A percentile compares a stretch with the other conserved stretches of the same genome.
Conservation (phyloP, 2,113 vertebrate genomes). For the Petrocephalus zakoni region DNA sequence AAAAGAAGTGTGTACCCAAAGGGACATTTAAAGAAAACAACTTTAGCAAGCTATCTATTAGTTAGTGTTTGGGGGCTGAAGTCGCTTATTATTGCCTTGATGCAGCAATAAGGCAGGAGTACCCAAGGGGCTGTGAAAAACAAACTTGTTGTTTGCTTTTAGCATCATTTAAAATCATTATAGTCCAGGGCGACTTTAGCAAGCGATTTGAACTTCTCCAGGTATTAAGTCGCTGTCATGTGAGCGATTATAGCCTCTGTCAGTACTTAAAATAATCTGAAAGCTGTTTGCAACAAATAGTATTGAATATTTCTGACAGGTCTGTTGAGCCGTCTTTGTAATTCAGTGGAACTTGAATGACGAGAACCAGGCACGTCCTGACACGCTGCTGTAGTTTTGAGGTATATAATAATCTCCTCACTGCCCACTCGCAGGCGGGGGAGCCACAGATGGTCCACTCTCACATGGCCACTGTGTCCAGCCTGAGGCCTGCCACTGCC, state of each 20-base stretch:
- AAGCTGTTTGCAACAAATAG: not conserved
- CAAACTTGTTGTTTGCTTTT: not conserved
- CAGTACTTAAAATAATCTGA: not conserved
- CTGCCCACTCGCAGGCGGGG: slow-evolving; percentile 38
- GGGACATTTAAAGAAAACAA: not conserved
- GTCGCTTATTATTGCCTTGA: not conserved
- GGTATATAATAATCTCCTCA: not conserved
- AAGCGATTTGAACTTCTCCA: not conserved
- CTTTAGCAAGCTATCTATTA: not conserved
- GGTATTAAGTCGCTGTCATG: not conserved
- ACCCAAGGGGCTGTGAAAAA: not conserved
- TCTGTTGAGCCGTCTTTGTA: not conserved
- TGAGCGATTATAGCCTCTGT: not conserved
- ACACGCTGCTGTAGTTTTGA: not conserved
- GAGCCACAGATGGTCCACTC: slow-evolving; percentile 73
- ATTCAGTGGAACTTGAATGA: not conserved
- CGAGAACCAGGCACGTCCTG: not conserved
- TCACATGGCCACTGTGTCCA: slow-evolving; percentile 75
- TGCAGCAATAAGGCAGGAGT: not conserved
- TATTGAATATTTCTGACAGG: not conserved
- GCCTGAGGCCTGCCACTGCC: slow-evolving; percentile 71
- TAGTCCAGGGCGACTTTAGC: not conserved
- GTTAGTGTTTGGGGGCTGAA: not conserved
- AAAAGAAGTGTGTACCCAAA: not conserved
- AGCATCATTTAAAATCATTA: not conserved